Base-by-base conservation (phyloP, 2,888 invertebrate genomes). In the Byasa hedistus region DNA sequence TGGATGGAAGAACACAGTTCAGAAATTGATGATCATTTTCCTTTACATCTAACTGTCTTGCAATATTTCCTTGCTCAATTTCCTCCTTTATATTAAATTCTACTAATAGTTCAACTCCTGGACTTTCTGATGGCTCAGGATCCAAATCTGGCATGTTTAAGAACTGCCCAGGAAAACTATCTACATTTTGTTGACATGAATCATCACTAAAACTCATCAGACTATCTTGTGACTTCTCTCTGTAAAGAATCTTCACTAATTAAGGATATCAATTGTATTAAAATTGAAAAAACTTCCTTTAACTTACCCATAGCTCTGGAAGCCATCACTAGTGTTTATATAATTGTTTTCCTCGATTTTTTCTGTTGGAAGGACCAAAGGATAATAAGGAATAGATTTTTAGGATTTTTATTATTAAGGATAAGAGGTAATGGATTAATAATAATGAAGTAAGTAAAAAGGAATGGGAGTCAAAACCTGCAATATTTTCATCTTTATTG, bases 1-100 rank as follows among this genome's bases (percentile, higher is more conserved):
- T 82, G 44, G 89, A 91, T 27, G 91, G 91, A 57, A 91, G 76
- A 24, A 91, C 88, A 83, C 91, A 91, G 71, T 91, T 91, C 57
- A 91, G 72, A 52, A 87, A 88, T 68, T 80, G 80, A 52, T 81
- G 78, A 24, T 79, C 78, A 73, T 77, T 78, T 65, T 78, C 79
- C 67, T 80, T 79, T 61, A 71, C 72, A 56, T 69, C 75, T n/a
- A 78, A 72, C 65, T 84, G 85, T 64, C 75, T 80, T 8, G 74
- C 71, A 62, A 83, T 83, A 23, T 79, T 39, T 39, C 12, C 82
- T 68, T 84, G 78, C 66, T 86, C 83, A 66, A 77, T 75, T 65
- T 87, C 84, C 79, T 83, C 76, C 19, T 81, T 79, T 71, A 91
- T 88, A 72, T 89, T 81, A 72, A 90, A 91, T 69, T 89, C 87